phyloP scores from a whole-genome alignment of 2,888 invertebrate species.

The Alcis repandata region DNA sequence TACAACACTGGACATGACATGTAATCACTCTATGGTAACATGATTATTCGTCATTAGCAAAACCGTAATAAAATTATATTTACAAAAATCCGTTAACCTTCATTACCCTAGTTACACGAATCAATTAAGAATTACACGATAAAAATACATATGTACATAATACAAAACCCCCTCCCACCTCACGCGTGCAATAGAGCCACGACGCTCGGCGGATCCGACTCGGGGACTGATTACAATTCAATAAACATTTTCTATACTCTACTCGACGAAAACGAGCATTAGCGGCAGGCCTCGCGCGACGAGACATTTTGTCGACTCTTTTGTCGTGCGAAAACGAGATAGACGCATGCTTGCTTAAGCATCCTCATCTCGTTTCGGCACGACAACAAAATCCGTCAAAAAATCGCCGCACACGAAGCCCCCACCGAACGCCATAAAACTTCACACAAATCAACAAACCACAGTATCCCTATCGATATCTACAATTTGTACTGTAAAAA shows the following conservation, averaged over 20 bases:
- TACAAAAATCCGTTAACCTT: conserved; percentile 76
- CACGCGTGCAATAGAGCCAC: conserved; percentile 51
- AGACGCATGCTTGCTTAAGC: background rate
- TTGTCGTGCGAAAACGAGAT: background rate
- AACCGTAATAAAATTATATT: conserved; percentile 75
- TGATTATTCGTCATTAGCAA: conserved; percentile 61
- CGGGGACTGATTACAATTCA: conserved; percentile 24
- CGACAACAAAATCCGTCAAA: background rate
- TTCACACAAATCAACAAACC: conserved; percentile 59
- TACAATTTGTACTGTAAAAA: conserved; percentile 74
- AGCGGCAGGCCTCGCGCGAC: background rate
- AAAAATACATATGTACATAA: conserved; percentile 57
- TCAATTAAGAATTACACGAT: conserved; percentile 63
- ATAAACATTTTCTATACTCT: conserved; percentile 31
- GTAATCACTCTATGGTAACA: conserved; percentile 69
- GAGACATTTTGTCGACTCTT: background rate
- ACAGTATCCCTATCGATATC: conserved; percentile 59
- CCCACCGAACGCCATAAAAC: conserved; percentile 45
- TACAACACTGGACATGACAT: conserved; percentile 61
- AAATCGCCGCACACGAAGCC: conserved; percentile 33
- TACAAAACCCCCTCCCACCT: conserved; percentile 68
- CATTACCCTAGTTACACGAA: conserved; percentile 62
- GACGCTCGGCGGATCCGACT: conserved; percentile 16
- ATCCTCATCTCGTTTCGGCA: background rate
- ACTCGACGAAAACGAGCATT: conserved; percentile 23